phyloP scores from a whole-genome alignment of 2,888 invertebrate species.

The Polymixis lichenea region DNA sequence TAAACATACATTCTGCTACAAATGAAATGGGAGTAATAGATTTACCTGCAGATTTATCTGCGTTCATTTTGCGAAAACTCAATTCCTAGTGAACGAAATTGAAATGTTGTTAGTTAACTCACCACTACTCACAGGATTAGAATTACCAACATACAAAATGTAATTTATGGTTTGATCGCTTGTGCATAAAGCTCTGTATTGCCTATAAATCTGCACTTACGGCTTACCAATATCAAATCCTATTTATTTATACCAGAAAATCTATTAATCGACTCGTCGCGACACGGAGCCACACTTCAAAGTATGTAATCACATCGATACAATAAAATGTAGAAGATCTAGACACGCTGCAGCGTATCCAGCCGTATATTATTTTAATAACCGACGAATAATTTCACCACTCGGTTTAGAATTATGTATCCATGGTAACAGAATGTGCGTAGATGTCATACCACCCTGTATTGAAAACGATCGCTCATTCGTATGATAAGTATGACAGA shows the following conservation, averaged over 20 bases:
- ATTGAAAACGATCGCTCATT: neutral
- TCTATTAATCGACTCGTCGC: conserved; percentile 37
- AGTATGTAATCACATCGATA: conserved; percentile 15
- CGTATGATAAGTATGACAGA: neutral
- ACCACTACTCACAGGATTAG: conserved; percentile 2
- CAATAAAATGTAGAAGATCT: conserved; percentile 9
- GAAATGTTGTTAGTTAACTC: neutral
- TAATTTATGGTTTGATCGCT: conserved; percentile 27
- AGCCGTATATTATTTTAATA: too few species aligned
- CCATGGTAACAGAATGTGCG: too few species aligned
- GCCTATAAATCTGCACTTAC: conserved; percentile 30
- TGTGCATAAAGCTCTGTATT: conserved; percentile 23
- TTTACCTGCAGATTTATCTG: neutral
- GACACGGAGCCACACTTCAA: too few species aligned
- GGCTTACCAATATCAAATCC: conserved; percentile 20
- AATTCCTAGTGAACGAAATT: neutral
- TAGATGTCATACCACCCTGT: too few species aligned
- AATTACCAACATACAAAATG: conserved; percentile 12
- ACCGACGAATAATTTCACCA: too few species aligned
- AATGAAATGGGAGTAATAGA: neutral
- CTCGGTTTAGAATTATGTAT: too few species aligned
- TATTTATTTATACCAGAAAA: conserved; percentile 30
- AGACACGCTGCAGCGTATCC: too few species aligned
- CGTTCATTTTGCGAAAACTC: neutral
- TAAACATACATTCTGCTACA: neutral